These are phyloP conservation scores for Osmoderma eremita DNA, from an alignment of 2,888 invertebrate species.

Conservation along the genomic window DNA sequence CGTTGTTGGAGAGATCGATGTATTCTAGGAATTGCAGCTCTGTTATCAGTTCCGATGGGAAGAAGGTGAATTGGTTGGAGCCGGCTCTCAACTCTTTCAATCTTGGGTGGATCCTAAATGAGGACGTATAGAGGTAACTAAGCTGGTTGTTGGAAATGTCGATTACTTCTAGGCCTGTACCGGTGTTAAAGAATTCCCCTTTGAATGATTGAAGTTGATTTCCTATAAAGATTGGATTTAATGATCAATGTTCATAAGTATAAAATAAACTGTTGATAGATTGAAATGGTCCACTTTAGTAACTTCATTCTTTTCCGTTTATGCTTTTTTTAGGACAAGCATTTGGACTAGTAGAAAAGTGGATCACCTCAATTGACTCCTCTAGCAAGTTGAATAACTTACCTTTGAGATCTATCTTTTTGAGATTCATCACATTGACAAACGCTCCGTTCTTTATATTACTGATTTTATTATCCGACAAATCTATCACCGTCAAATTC, in stretches of 20 bases:
- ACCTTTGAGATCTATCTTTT: conserved; percentile 75
- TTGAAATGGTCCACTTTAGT: too few species aligned
- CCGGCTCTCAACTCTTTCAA: conserved; percentile 76
- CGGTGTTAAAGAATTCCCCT: conserved; percentile 86
- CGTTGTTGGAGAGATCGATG: conserved; percentile 81
- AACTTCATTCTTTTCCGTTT: too few species aligned
- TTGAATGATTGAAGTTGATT: conserved; percentile 84
- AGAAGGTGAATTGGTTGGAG: conserved; percentile 84
- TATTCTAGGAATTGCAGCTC: conserved; percentile 80
- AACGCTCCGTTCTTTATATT: conserved; percentile 81
- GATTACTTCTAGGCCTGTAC: conserved; percentile 81
- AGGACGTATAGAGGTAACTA: conserved; percentile 84
- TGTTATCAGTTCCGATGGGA: conserved; percentile 85
- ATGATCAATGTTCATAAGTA: too few species aligned
- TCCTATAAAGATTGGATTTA: conserved; percentile 1
- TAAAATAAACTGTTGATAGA: too few species aligned
- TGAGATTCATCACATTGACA: conserved; percentile 79
- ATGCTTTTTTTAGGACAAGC: too few species aligned
- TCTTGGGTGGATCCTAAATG: conserved; percentile 85
- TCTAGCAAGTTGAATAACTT: neutral
- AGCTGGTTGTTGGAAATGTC: conserved; percentile 84
- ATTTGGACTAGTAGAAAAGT: too few species aligned
- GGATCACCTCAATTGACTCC: neutral
- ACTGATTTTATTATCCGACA: conserved; percentile 82
- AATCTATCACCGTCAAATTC: conserved; percentile 78